A percentile compares a stretch with the other conserved stretches of the same genome.
phyloP scores from a whole-genome alignment of 2,797 vertebrate species.

The Mormyrus hasselquistii region DNA sequence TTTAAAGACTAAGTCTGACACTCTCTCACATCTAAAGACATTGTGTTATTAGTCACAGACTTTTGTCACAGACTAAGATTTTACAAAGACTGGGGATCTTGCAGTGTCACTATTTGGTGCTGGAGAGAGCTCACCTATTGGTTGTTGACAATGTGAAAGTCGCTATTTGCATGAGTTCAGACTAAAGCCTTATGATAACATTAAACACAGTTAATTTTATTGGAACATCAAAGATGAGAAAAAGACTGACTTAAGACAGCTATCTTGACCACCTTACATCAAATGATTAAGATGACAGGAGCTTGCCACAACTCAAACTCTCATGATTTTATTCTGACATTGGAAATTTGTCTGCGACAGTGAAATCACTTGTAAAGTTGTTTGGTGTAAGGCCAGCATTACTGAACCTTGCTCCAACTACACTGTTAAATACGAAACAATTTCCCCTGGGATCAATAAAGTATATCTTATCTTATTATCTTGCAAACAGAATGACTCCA shows the following conservation, averaged over 20 bases:
- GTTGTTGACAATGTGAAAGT: neutral
- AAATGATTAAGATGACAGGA: neutral
- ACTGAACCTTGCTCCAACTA: slow-evolving; percentile 1
- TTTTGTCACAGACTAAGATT: neutral
- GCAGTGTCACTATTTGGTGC: neutral
- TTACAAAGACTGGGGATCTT: neutral
- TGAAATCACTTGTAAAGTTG: neutral
- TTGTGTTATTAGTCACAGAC: neutral
- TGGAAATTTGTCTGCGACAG: neutral
- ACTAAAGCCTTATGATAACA: neutral
- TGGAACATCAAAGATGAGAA: neutral
- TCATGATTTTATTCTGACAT: neutral
- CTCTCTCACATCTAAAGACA: neutral
- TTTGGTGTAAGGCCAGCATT: neutral
- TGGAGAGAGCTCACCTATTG: neutral
- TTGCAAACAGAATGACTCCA: neutral
- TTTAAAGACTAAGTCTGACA: neutral
- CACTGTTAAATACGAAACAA: neutral
- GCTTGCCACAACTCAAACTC: neutral
- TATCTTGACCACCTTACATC: neutral
- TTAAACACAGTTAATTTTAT: neutral
- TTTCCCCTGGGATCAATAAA: neutral
- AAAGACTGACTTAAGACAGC: neutral
- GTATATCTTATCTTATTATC: neutral
- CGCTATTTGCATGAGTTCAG: neutral